Evolutionary conservation across 1,140 invertebrate species (phyloP).

Genomic region (Brachionus paranguensis): DNA sequence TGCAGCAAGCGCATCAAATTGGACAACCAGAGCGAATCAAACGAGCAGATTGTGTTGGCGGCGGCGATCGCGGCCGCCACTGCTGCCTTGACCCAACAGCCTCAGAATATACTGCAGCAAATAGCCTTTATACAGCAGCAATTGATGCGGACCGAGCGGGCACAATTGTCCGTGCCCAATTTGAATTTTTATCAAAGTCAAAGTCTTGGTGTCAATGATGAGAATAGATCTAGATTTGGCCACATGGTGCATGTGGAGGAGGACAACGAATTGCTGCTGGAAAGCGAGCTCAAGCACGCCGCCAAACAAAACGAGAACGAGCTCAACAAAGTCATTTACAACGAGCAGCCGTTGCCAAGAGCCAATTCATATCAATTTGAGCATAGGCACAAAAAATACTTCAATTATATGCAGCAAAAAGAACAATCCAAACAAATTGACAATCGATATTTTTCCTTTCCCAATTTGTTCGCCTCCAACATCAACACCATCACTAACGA

Average conservation of each 20-base stretch:
- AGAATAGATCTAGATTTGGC: not conserved
- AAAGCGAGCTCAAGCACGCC: not conserved
- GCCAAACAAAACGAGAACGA: not conserved
- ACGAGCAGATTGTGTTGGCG: not conserved
- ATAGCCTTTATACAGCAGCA: not conserved
- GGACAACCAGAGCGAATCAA: not conserved
- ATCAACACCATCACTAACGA: not conserved
- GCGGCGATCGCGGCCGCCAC: not conserved
- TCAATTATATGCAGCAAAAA: not conserved
- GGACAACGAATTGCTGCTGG: slow-evolving; percentile 23
- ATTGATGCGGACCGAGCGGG: not conserved
- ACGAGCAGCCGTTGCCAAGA: not conserved
- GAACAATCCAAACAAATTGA: slow-evolving; percentile 3
- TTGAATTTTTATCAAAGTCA: not conserved
- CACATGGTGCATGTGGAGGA: slow-evolving; percentile 40
- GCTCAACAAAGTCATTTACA: not conserved
- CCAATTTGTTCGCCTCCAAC: not conserved
- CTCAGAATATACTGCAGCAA: not conserved
- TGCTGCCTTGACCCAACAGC: not conserved
- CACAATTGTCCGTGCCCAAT: not conserved
- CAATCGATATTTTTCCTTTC: not conserved
- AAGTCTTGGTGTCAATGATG: not conserved
- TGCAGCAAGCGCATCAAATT: not conserved
- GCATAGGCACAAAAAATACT: slow-evolving; percentile 25
- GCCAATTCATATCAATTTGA: slow-evolving; percentile 8